A percentile compares a stretch with the other conserved stretches of the same genome.
These are phyloP conservation scores for Cavia aperea DNA, from an alignment of 2,113 vertebrate species.

Conservation along the genomic window DNA sequence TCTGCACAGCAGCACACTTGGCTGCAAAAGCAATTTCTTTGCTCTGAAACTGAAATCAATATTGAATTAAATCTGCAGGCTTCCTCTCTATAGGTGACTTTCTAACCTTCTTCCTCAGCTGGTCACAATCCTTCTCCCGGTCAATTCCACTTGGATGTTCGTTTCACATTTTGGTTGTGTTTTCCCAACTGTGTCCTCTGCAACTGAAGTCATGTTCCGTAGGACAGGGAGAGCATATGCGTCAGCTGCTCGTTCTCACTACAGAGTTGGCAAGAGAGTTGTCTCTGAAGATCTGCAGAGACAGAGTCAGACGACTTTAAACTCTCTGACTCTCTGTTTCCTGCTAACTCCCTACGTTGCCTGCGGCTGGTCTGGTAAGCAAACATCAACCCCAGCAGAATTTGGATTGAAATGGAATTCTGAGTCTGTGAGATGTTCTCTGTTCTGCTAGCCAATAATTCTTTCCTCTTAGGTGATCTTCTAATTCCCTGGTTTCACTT, in stretches of 20 bases:
- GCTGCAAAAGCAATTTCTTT: slow-evolving; percentile 60
- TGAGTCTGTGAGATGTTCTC: background rate
- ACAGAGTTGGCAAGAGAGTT: background rate
- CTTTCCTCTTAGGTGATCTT: background rate
- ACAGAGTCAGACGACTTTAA: background rate
- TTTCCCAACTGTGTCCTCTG: background rate
- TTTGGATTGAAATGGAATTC: background rate
- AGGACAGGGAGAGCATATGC: background rate
- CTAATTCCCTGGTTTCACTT: background rate
- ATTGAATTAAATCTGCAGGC: slow-evolving; percentile 68
- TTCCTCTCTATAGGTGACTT: slow-evolving; percentile 20
- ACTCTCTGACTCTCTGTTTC: background rate
- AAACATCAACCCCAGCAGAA: background rate
- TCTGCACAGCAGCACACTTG: background rate
- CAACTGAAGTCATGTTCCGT: background rate
- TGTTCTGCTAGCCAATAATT: background rate
- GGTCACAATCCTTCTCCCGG: background rate
- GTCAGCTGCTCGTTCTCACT: background rate
- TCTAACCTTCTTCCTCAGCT: slow-evolving; percentile 45
- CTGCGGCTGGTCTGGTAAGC: background rate
- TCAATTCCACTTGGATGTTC: background rate
- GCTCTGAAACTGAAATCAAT: slow-evolving; percentile 70
- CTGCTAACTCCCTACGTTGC: background rate
- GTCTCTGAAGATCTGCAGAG: background rate
- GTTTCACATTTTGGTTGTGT: background rate